Conservation (phyloP, 2,113 vertebrate species). For the Melanerpes aurifrons region DNA sequence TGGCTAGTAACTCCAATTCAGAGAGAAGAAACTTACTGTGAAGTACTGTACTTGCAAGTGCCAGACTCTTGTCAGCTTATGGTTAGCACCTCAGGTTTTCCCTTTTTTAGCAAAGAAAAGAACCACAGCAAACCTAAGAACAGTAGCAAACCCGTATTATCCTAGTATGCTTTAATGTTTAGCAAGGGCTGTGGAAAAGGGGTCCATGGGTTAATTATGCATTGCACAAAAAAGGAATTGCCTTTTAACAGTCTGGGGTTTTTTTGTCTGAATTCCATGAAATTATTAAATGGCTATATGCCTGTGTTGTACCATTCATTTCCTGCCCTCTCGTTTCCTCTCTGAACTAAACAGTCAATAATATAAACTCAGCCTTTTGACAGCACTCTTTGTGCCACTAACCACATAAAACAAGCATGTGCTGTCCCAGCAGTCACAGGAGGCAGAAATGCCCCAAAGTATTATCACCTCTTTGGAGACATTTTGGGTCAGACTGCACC, state of each 20-base stretch:
- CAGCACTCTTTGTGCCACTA: not conserved
- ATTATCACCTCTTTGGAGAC: accelerated
- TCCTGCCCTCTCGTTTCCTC: not conserved
- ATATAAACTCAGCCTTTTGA: not conserved
- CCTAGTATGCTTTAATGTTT: not conserved
- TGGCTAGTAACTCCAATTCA: not conserved
- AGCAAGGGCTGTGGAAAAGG: not conserved
- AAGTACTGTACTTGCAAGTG: not conserved
- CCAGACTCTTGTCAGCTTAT: not conserved
- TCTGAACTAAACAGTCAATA: not conserved
- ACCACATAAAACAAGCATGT: not conserved
- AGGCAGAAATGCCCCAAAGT: not conserved
- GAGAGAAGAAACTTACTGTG: not conserved
- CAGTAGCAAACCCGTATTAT: not conserved
- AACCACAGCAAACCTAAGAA: not conserved
- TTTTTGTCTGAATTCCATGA: not conserved
- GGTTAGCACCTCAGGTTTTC: not conserved
- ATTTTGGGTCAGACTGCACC: not conserved
- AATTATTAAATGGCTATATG: not conserved
- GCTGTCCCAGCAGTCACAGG: not conserved
- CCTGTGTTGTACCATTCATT: not conserved
- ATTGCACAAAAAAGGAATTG: not conserved
- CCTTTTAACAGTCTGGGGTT: not conserved
- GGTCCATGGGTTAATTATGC: slow-evolving; percentile 2
- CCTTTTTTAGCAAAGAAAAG: slow-evolving; percentile 11